Percentiles rank a stretch among this genome's conserved stretches.
These are phyloP conservation scores for Globia sparganii DNA, from an alignment of 2,888 invertebrate genomes.

Conservation along the genomic window DNA sequence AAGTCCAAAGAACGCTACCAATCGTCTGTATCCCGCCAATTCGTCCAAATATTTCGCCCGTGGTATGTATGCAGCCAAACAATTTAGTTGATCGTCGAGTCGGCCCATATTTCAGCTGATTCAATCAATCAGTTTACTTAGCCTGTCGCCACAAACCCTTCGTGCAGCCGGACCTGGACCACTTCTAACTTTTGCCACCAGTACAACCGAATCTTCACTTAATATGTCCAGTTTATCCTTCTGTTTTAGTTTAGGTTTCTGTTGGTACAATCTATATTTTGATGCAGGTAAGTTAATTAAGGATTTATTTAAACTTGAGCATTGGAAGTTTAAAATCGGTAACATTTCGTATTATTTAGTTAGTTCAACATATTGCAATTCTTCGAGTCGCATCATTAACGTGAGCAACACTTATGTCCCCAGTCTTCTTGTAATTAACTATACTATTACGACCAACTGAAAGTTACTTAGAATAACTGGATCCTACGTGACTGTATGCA, in stretches of 20 bases:
- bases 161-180: background rate
- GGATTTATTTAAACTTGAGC: background rate
- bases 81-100: constrained; percentile 7
- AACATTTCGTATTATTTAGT: background rate
- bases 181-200: background rate
- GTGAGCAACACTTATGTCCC: background rate
- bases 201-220: background rate
- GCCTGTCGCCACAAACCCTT: background rate
- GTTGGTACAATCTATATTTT: background rate
- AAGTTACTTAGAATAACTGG: constrained; percentile 41
- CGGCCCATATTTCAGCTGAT: constrained; percentile 7
- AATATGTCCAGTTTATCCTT: background rate
- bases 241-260: background rate
- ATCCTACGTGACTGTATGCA: constrained; percentile 41
- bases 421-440: constrained; percentile 24
- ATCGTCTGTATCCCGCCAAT: background rate
- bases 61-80: constrained; percentile 20
- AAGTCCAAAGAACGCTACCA: background rate
- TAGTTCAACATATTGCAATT: background rate
- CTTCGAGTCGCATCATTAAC: background rate
- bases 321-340: background rate
- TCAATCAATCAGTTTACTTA: constrained; percentile 18
- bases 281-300: background rate
- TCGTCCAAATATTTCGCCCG: constrained; percentile 14
- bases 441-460: constrained; percentile 18